Percentiles rank a stretch among this genome's conserved stretches.
These are phyloP conservation scores for Galbula dea DNA, from an alignment of 2,113 vertebrate genomes.

Conservation along the genomic window DNA sequence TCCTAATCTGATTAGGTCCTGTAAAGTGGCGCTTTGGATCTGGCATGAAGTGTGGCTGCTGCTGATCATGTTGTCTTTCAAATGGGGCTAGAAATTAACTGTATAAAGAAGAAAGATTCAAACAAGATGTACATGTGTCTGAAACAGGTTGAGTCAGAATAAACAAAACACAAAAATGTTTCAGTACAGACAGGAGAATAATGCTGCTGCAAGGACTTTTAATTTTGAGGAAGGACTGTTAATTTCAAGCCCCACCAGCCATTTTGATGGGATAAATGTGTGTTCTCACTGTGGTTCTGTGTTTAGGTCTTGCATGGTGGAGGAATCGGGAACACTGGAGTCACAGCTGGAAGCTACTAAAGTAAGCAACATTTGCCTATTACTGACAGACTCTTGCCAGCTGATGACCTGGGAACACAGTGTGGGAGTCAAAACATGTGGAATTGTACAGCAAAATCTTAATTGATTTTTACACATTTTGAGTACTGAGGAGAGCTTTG, in stretches of 20 bases:
- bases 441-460: neutral
- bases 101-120: neutral
- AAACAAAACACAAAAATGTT: neutral
- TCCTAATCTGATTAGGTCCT: neutral
- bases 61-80: neutral
- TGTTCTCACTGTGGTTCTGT: conserved; percentile 61
- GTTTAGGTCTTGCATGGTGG: conserved; percentile 97
- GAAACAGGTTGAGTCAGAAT: conserved; percentile 8
- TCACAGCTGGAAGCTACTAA: conserved; percentile 98
- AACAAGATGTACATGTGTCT: neutral
- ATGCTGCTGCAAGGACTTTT: neutral
- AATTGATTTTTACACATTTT: neutral
- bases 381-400: neutral
- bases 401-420: neutral
- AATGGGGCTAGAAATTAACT: conserved; percentile 47
- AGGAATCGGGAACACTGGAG: conserved; percentile 95
- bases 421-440: neutral
- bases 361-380: conserved; percentile 64
- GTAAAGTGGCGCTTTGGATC: conserved; percentile 12
- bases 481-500: neutral
- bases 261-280: neutral
- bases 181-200: neutral
- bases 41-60: conserved; percentile 60
- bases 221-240: conserved; percentile 14
- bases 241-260: neutral